Percentiles rank a stretch among this genome's conserved stretches.
Conservation (phyloP, 2,113 vertebrate species). For the Triplophysa rosa region DNA sequence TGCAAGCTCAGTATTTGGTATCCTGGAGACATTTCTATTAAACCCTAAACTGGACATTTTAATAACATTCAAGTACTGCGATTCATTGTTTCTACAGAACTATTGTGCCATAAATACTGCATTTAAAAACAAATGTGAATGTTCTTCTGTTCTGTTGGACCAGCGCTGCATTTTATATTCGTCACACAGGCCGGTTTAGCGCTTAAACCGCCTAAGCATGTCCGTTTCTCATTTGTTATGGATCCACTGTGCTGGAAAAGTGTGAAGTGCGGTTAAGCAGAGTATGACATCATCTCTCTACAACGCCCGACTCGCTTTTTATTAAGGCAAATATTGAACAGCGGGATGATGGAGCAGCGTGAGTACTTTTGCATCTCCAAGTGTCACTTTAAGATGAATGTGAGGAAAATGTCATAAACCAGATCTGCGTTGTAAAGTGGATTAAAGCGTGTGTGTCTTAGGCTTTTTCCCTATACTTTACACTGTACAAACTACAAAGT, state of each 20-base stretch:
- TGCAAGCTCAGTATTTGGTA: neutral
- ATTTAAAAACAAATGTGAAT: too few species aligned
- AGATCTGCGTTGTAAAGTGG: constrained; percentile 15
- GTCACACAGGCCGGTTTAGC: constrained; percentile 9
- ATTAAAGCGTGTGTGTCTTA: neutral
- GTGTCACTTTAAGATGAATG: constrained; percentile 16
- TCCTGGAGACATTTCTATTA: neutral
- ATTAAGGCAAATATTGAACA: constrained; percentile 31
- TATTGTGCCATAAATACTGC: too few species aligned
- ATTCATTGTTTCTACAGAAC: too few species aligned
- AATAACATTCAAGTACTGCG: too few species aligned
- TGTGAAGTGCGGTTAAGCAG: constrained; percentile 51
- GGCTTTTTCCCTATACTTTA: neutral
- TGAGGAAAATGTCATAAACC: constrained; percentile 24
- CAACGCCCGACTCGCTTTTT: constrained; percentile 32
- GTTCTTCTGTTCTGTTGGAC: neutral
- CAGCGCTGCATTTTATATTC: constrained; percentile 25
- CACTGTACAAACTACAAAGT: neutral
- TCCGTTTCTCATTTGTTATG: constrained; percentile 28
- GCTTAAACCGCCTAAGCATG: constrained; percentile 10
- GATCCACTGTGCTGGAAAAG: constrained; percentile 27
- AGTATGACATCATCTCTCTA: constrained; percentile 61
- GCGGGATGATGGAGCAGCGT: constrained; percentile 21
- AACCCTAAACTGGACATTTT: neutral
- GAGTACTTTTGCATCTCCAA: constrained; percentile 23